Conservation (phyloP, 2,113 vertebrate species). For the Acanthochromis polyacanthus region DNA sequence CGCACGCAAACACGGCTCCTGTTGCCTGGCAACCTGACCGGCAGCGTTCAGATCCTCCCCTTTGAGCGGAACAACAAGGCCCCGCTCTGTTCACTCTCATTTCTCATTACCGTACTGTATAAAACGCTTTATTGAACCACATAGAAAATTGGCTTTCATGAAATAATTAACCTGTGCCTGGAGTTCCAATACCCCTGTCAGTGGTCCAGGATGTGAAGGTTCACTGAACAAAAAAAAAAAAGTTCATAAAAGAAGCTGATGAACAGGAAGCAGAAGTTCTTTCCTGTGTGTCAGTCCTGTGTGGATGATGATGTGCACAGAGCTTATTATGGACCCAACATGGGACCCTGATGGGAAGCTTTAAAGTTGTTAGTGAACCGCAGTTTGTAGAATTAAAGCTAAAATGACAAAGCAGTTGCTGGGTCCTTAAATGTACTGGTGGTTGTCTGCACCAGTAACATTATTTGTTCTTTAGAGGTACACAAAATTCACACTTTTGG, state of each 20-base stretch:
- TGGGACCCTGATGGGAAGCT: constrained; percentile 25
- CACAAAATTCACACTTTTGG: no score
- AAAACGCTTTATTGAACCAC: constrained; percentile 60
- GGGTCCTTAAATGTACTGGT: neutral
- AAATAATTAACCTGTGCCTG: constrained; percentile 66
- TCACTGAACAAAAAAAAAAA: constrained; percentile 28
- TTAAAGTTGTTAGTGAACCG: constrained; percentile 2
- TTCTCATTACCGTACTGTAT: constrained; percentile 73
- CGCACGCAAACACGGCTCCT: constrained; percentile 72
- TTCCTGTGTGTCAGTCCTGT: constrained; percentile 2
- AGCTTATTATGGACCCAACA: constrained; percentile 30
- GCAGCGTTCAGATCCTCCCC: constrained; percentile 62
- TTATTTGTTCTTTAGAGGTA: no score
- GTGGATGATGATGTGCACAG: constrained; percentile 4
- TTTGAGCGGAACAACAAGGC: constrained; percentile 67
- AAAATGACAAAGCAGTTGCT: neutral
- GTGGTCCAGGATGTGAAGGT: constrained; percentile 35
- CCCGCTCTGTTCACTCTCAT: constrained; percentile 67
- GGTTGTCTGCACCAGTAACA: no score
- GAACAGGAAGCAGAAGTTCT: constrained; percentile 37
- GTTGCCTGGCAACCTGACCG: constrained; percentile 80
- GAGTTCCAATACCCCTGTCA: constrained; percentile 39
- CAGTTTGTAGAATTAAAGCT: neutral
- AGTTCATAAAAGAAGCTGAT: constrained; percentile 39
- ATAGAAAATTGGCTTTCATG: constrained; percentile 66